A percentile compares a stretch with the other conserved stretches of the same genome.
phyloP scores from a whole-genome alignment of 37 sponge, comb jelly and placozoan genomes.

The Axinella damicornis region DNA sequence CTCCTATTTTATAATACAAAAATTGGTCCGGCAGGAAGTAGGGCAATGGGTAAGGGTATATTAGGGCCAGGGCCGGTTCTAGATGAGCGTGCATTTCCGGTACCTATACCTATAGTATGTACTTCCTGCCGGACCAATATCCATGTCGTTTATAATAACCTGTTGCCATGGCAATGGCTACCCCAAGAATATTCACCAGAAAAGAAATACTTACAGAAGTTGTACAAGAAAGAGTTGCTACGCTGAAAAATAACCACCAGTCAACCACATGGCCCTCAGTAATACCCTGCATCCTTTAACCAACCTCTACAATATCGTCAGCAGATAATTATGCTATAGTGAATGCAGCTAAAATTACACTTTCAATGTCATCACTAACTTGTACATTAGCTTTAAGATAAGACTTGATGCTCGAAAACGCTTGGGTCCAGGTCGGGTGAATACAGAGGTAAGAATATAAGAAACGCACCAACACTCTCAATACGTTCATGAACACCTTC shows the following conservation, averaged over 20 bases:
- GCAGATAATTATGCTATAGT: neutral
- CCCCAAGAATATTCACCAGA: no score
- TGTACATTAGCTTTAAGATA: conserved; percentile 18
- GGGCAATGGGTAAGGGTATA: no score
- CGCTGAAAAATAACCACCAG: neutral
- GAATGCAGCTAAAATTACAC: neutral
- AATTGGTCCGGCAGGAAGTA: no score
- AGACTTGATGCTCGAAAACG: neutral
- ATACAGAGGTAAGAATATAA: conserved; percentile 15
- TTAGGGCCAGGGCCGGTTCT: no score
- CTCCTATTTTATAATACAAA: no score
- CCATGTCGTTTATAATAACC: no score
- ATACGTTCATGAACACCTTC: neutral
- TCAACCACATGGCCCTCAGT: neutral
- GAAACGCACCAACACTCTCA: conserved; percentile 1
- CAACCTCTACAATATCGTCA: neutral
- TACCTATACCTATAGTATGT: no score
- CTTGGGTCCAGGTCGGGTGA: neutral
- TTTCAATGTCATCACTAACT: conserved; percentile 12
- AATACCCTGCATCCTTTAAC: neutral
- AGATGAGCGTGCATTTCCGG: no score
- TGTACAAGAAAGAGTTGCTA: no score
- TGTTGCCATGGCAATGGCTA: no score
- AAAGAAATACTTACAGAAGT: no score
- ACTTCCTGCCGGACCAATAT: no score